phyloP scores from a whole-genome alignment of 2,113 vertebrate species.

The Phyllostomus hastatus region DNA sequence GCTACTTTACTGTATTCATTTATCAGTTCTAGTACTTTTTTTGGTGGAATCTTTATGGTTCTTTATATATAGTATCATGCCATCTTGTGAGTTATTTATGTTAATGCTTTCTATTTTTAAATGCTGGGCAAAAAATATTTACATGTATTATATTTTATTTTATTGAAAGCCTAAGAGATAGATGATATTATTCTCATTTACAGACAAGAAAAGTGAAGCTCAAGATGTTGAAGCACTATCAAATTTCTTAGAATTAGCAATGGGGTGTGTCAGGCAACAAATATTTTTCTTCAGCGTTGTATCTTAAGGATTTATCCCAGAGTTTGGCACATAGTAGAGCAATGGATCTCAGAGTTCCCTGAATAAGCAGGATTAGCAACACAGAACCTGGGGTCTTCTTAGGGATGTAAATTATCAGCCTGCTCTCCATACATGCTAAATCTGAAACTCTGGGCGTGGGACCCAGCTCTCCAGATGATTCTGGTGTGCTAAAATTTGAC shows the following conservation, averaged over 20 bases:
- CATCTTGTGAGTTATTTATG: neutral
- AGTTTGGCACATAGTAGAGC: neutral
- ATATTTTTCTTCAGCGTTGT: neutral
- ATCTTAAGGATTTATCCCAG: neutral
- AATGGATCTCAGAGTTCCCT: neutral
- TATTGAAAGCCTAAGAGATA: neutral
- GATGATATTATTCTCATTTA: neutral
- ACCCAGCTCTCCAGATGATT: neutral
- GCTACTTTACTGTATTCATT: neutral
- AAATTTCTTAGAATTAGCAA: neutral
- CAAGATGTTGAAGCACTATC: neutral
- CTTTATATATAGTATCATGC: neutral
- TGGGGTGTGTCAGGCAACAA: neutral
- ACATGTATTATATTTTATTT: neutral
- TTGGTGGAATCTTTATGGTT: neutral
- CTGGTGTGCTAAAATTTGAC: neutral
- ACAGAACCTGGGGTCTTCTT: neutral
- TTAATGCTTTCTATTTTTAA: neutral
- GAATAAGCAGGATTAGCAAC: neutral
- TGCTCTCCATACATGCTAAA: neutral
- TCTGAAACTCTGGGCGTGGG: neutral
- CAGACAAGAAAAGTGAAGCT: neutral
- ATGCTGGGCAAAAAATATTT: neutral
- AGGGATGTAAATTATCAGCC: neutral
- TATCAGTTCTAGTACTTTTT: neutral